These are phyloP conservation scores for Scrobipalpa costella DNA, from an alignment of 2,888 invertebrate genomes.

Conservation along the genomic window DNA sequence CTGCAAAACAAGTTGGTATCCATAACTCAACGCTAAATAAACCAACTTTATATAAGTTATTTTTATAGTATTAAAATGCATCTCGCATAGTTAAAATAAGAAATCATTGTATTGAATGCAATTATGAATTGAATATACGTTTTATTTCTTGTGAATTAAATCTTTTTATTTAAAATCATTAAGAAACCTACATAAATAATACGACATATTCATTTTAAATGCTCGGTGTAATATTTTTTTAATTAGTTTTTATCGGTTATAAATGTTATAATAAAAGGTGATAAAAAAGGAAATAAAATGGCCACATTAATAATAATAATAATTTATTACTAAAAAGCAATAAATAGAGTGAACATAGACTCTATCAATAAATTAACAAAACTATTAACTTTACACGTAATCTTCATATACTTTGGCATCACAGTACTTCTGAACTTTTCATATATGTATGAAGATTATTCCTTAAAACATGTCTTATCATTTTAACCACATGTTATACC, in stretches of 20 bases:
- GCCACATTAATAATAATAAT: constrained; percentile 44
- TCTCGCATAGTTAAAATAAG: neutral
- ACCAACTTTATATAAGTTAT: too few relatives aligned
- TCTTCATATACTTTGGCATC: constrained; percentile 74
- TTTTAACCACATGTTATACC: neutral
- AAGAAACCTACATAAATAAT: too few relatives aligned
- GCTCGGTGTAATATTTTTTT: too few relatives aligned
- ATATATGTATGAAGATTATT: constrained; percentile 44
- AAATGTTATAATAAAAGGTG: too few relatives aligned
- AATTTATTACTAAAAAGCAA: constrained; percentile 77
- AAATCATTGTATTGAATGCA: neutral
- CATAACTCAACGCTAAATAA: too few relatives aligned
- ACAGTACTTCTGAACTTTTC: constrained; percentile 64
- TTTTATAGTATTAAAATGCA: neutral
- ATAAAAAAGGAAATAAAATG: neutral
- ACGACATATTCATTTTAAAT: too few relatives aligned
- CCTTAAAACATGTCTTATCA: neutral
- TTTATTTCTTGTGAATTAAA: neutral
- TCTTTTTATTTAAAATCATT: too few relatives aligned
- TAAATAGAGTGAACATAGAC: constrained; percentile 77
- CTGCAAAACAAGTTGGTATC: too few relatives aligned
- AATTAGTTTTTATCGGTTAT: too few relatives aligned
- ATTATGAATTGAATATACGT: neutral
- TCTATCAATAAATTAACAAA: constrained; percentile 77
- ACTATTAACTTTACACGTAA: constrained; percentile 64